Percentiles rank a stretch among this genome's conserved stretches.
Evolutionary conservation across 1,140 invertebrate species (phyloP).

Genomic region (Zeugodacus cucurbitae): DNA sequence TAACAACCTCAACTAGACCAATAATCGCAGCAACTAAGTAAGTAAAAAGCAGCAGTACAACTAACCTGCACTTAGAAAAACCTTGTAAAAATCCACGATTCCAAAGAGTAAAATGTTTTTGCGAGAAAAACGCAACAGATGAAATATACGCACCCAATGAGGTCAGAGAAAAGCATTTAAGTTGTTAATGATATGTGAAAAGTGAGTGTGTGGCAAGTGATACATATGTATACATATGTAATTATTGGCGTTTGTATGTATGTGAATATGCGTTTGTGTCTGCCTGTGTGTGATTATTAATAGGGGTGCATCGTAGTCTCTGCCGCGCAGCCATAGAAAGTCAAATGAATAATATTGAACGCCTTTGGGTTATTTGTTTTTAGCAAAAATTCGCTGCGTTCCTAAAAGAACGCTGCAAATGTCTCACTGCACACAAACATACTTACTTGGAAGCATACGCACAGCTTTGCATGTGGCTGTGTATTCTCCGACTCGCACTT

Average conservation of each 20-base stretch:
- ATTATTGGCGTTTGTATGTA: background rate
- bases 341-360: background rate
- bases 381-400: background rate
- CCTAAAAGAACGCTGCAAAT: background rate
- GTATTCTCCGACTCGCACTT: background rate
- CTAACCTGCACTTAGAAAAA: background rate
- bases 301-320: background rate
- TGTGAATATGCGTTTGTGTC: background rate
- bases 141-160: constrained; percentile 52
- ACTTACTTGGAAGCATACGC: background rate
- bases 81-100: background rate
- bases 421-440: background rate
- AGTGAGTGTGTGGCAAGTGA: constrained; percentile 40
- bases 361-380: background rate
- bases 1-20: background rate
- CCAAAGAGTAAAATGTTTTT: background rate
- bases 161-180: constrained; percentile 65
- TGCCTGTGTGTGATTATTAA: background rate
- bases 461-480: background rate
- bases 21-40: constrained; percentile 13
- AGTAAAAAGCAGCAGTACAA: background rate
- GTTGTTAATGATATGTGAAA: constrained; percentile 64
- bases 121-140: background rate
- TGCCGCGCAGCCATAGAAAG: constrained; percentile 16
- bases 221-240: background rate